Base-by-base conservation (phyloP, 2,797 vertebrate species). In the Lemur catta region DNA sequence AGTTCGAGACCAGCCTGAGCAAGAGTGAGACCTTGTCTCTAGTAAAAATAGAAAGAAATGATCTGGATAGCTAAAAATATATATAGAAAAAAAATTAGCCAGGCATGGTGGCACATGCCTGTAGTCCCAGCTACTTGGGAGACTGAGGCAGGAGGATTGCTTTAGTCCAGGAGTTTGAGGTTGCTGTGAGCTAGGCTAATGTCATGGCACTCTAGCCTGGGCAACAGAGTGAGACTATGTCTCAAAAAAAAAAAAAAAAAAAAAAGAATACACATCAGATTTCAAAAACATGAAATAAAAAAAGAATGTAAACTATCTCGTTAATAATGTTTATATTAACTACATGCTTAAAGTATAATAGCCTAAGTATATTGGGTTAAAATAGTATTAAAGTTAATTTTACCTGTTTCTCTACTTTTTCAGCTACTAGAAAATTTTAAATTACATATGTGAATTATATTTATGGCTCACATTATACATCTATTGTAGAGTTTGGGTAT, bases 211-310 rank as follows among this genome's bases (percentile, higher is more conserved):
- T 38, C 38, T 38, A 38, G 38, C 38, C 38, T 38, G 38, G 38
- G 38, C 38, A 38, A 38, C 38, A 38, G 38, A 38, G 38, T 38
- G 38, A 38, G 38, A 38, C 38, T 38, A 38, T n/a, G n/a, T n/a
- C n/a, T n/a, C n/a, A n/a, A 81, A 89, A 67, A 57, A 81, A 89
- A 67, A 57, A 81, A 89, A 67, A 57, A 81, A 89, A 67, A 57
- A 81, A 89, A 67, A 57, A n/a, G n/a, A n/a, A n/a, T n/a, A 46
- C 22, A 65, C 52, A 18, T 17, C 57, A 84, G 4, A 59, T 84
- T 90, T 67, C 35, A 38, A 96, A 85, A 82, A 20, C 28, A 26
- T 86, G 30, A 6, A 93, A 72, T 15, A 18, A 63, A 72, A 84
- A 50, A 50, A 7, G 2, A 57, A 92, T n/a, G 8, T 18, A 63